Evolutionary conservation across 2,113 vertebrate genomes (phyloP).

Genomic region (Leiothrix lutea): DNA sequence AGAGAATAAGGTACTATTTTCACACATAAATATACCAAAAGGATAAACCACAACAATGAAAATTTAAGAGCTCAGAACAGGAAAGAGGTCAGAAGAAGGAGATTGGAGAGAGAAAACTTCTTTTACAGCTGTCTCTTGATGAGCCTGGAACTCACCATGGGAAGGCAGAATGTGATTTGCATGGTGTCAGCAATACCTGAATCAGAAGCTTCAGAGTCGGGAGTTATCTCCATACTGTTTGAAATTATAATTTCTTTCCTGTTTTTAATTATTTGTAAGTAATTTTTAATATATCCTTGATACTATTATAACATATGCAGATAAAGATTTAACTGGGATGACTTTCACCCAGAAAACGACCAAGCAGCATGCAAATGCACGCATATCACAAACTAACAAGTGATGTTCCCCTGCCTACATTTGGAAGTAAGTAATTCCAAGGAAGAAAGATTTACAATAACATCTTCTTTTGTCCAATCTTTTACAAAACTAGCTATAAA

Average conservation of each 20-base stretch:
- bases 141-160: not conserved
- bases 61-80: not conserved
- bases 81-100: not conserved
- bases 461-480: not conserved
- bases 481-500: not conserved
- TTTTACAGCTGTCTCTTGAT: not conserved
- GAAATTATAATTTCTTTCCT: not conserved
- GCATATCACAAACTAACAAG: not conserved
- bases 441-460: not conserved
- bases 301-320: not conserved
- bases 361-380: not conserved
- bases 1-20: not conserved
- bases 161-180: not conserved
- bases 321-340: not conserved
- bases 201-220: not conserved
- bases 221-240: not conserved
- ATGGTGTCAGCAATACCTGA: not conserved
- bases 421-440: not conserved
- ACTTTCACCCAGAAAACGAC: not conserved
- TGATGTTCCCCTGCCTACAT: not conserved
- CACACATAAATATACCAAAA: not conserved
- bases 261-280: not conserved
- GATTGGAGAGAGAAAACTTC: not conserved
- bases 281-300: not conserved
- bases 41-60: not conserved